Evolutionary conservation across 2,113 vertebrate genomes (phyloP).

Genomic region (Ptilonorhynchus violaceus): DNA sequence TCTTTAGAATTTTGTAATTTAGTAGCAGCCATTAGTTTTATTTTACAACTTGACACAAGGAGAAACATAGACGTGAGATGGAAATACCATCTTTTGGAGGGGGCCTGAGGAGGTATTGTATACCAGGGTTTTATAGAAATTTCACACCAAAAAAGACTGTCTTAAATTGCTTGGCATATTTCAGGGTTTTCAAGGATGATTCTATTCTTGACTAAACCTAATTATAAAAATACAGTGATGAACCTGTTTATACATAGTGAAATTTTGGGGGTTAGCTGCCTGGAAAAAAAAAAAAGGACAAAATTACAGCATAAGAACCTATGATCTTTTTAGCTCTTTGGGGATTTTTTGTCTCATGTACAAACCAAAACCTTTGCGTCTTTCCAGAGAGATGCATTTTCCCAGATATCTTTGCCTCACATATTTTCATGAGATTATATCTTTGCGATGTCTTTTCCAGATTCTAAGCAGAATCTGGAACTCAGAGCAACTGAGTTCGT

Average conservation of each 20-base stretch:
- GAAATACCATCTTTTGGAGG: background rate
- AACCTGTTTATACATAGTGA: background rate
- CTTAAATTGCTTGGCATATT: background rate
- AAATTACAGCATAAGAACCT: background rate
- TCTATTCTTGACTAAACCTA: background rate
- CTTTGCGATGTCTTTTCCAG: constrained; percentile 37
- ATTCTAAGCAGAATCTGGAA: no score
- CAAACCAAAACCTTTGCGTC: background rate
- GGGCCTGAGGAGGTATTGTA: background rate
- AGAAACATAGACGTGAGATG: background rate
- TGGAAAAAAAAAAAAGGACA: background rate
- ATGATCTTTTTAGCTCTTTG: background rate
- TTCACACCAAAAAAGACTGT: background rate
- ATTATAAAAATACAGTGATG: background rate
- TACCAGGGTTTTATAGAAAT: background rate
- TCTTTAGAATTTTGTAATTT: background rate
- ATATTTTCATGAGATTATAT: background rate
- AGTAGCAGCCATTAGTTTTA: background rate
- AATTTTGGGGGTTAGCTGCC: background rate
- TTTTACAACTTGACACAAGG: background rate
- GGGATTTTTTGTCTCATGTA: background rate
- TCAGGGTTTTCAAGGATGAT: background rate
- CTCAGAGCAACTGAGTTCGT: background rate
- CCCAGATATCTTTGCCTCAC: background rate
- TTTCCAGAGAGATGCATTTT: constrained; percentile 1